Conservation (phyloP, 1,140 invertebrate genomes). For the Apis mellifera region DNA sequence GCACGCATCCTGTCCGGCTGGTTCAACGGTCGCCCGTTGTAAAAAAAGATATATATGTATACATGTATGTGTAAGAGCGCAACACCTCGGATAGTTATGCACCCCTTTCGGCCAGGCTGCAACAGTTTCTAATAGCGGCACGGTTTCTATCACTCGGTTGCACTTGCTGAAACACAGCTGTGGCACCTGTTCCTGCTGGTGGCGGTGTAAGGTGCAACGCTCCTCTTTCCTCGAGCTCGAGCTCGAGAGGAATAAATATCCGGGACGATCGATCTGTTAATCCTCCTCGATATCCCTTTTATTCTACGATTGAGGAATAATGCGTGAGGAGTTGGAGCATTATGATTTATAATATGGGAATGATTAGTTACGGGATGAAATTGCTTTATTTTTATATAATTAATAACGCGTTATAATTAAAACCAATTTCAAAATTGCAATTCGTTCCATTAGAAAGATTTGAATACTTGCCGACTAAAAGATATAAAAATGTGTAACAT, state of each 20-base stretch:
- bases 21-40: slow-evolving; percentile 69
- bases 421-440: too few relatives aligned
- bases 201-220: slow-evolving; percentile 74
- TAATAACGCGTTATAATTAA: too few relatives aligned
- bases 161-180: slow-evolving; percentile 79
- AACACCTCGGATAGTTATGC: slow-evolving; percentile 75
- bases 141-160: slow-evolving; percentile 67
- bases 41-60: slow-evolving; percentile 44
- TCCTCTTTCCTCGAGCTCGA: slow-evolving; percentile 61
- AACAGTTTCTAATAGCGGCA: slow-evolving; percentile 73
- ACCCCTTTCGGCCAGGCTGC: slow-evolving; percentile 71
- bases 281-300: too few relatives aligned
- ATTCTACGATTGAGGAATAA: too few relatives aligned
- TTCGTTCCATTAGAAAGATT: too few relatives aligned
- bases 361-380: too few relatives aligned
- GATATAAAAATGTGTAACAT: too few relatives aligned
- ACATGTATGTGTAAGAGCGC: slow-evolving; percentile 11
- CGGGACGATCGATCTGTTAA: slow-evolving; percentile 67
- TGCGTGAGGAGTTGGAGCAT: too few relatives aligned
- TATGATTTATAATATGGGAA: too few relatives aligned
- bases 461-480: too few relatives aligned
- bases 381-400: too few relatives aligned
- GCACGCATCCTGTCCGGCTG: slow-evolving; percentile 62
- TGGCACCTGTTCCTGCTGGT: slow-evolving; percentile 74
- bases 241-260: slow-evolving; percentile 58